A percentile compares a stretch with the other conserved stretches of the same genome.
Conservation (phyloP, 2,888 invertebrate species). For the Noctua pronuba region DNA sequence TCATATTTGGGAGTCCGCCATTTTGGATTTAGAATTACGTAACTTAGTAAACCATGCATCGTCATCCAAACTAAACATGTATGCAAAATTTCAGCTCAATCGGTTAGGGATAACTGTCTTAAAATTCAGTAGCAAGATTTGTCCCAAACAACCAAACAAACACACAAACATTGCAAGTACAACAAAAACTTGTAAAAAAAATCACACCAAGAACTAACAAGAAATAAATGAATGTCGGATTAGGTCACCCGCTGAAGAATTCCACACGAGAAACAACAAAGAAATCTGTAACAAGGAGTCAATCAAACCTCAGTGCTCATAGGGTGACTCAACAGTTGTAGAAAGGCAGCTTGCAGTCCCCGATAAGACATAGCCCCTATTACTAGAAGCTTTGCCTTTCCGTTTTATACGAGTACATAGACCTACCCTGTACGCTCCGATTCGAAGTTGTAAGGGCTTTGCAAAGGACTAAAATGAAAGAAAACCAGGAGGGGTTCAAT, state of each 20-base stretch:
- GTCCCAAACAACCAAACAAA: not conserved
- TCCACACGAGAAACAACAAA: not conserved
- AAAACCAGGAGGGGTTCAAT: not conserved
- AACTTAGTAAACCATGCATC: not conserved
- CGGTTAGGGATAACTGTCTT: not conserved
- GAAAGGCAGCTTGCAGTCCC: conserved; percentile 11
- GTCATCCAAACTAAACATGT: no score
- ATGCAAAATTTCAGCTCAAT: not conserved
- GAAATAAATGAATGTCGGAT: not conserved
- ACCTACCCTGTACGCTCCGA: not conserved
- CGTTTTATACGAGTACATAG: conserved; percentile 17
- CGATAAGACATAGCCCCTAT: not conserved
- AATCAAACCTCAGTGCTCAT: not conserved
- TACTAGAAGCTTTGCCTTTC: conserved; percentile 7
- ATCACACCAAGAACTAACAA: not conserved
- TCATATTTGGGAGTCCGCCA: not conserved
- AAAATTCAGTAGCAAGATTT: not conserved
- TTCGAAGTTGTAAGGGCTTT: not conserved
- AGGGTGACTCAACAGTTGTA: conserved; percentile 2
- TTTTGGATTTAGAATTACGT: not conserved
- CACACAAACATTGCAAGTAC: not conserved
- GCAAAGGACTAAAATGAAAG: not conserved
- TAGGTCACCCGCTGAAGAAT: not conserved
- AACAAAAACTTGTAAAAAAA: not conserved
- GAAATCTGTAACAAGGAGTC: not conserved